Conservation (phyloP, 2,797 vertebrate genomes). For the Morus bassanus region DNA sequence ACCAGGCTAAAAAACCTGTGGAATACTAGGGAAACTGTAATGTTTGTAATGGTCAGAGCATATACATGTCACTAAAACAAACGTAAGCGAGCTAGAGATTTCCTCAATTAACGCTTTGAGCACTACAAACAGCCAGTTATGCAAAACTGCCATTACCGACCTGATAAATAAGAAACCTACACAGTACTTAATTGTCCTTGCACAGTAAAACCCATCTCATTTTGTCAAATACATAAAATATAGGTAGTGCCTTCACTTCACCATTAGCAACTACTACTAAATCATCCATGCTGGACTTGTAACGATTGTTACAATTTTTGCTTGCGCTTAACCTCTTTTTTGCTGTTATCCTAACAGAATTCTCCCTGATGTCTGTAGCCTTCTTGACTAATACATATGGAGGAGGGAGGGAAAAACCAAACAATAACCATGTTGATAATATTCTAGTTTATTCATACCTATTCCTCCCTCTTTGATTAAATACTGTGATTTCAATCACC, state of each 20-base stretch:
- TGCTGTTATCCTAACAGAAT: neutral
- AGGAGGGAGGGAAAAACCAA: neutral
- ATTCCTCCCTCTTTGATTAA: neutral
- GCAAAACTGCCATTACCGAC: neutral
- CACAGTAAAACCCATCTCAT: neutral
- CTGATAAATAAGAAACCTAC: neutral
- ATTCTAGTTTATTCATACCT: neutral
- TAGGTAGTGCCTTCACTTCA: neutral
- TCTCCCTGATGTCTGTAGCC: neutral
- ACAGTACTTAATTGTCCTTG: neutral
- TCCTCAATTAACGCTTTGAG: neutral
- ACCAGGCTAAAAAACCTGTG: neutral
- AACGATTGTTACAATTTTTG: neutral
- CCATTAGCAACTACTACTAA: neutral
- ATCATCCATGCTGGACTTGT: too few species aligned
- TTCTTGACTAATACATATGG: neutral
- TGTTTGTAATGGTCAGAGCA: neutral
- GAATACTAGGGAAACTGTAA: neutral
- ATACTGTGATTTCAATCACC: neutral
- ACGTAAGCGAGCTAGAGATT: neutral
- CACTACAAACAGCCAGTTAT: neutral
- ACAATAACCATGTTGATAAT: neutral
- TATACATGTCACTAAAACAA: neutral
- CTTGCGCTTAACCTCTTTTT: neutral
- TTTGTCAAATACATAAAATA: neutral